These are phyloP conservation scores for Elachura formosa DNA, from an alignment of 2,113 vertebrate genomes.

Conservation along the genomic window DNA sequence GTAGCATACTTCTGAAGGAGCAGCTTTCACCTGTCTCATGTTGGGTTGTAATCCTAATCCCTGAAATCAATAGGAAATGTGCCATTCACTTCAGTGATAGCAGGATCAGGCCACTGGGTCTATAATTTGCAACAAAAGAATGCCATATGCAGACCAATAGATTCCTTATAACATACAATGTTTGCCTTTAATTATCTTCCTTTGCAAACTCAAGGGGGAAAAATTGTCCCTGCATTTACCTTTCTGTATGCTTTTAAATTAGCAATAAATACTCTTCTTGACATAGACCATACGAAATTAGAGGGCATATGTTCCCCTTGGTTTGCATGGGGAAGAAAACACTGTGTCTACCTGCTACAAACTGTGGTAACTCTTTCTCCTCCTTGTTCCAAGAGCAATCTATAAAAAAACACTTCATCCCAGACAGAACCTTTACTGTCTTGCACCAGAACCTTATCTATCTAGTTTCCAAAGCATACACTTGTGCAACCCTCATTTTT, in stretches of 20 bases:
- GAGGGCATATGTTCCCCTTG: not conserved
- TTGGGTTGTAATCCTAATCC: not conserved
- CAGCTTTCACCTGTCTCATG: not conserved
- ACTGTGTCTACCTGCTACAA: not conserved
- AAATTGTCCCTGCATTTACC: not conserved
- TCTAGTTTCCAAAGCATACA: not conserved
- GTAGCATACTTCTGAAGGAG: not conserved
- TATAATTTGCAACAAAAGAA: not conserved
- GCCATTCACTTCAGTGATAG: not conserved
- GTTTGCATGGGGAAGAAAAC: not conserved
- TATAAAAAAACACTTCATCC: not conserved
- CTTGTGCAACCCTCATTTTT: not conserved
- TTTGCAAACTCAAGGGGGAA: not conserved
- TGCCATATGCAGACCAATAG: not conserved
- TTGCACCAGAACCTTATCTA: not conserved
- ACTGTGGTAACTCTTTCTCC: not conserved
- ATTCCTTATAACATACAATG: not conserved
- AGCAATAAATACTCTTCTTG: not conserved
- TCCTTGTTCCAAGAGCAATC: not conserved
- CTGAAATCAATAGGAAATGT: not conserved
- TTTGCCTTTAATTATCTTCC: slow-evolving; percentile 12
- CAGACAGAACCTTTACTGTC: not conserved
- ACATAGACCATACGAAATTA: not conserved
- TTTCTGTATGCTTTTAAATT: slow-evolving; percentile 1
- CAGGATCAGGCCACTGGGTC: not conserved